These are phyloP conservation scores for Philereme transversata DNA, from an alignment of 2,888 invertebrate species.

Conservation along the genomic window DNA sequence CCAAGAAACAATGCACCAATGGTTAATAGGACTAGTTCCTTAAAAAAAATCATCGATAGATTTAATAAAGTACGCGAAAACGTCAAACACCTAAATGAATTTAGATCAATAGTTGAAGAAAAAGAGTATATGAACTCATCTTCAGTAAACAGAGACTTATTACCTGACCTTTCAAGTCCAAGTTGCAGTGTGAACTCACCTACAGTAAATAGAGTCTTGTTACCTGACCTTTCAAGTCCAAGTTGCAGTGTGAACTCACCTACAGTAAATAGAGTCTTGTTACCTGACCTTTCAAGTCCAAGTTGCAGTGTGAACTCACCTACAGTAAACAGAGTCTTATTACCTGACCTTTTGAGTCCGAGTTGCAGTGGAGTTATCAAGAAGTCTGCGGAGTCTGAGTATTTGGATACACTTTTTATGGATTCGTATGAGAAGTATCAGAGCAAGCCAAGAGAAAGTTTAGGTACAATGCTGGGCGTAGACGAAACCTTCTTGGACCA, in stretches of 20 bases:
- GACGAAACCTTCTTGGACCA: too few relatives aligned
- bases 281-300: slow-evolving; percentile 73
- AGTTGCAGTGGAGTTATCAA: slow-evolving; percentile 55
- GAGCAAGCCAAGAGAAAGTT: too few relatives aligned
- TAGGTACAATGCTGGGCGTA: too few relatives aligned
- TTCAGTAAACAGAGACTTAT: slow-evolving; percentile 57
- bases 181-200: slow-evolving; percentile 60
- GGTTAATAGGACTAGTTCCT: slow-evolving; percentile 63
- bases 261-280: slow-evolving; percentile 57
- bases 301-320: slow-evolving; percentile 59
- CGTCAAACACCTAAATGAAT: slow-evolving; percentile 47
- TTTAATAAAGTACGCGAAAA: slow-evolving; percentile 68
- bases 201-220: slow-evolving; percentile 57
- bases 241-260: slow-evolving; percentile 60
- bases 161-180: slow-evolving; percentile 73
- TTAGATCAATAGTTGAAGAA: slow-evolving; percentile 64
- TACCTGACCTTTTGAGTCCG: slow-evolving; percentile 73
- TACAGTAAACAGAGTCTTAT: slow-evolving; percentile 57
- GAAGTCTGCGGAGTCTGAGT: slow-evolving; percentile 42
- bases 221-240: slow-evolving; percentile 73
- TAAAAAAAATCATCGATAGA: slow-evolving; percentile 76
- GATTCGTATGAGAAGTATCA: too few relatives aligned
- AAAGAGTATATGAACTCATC: slow-evolving; percentile 62
- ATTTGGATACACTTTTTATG: too few relatives aligned
- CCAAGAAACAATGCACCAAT: slow-evolving; percentile 58